Conservation (phyloP, 2,113 vertebrate species). For the Egretta garzetta region DNA sequence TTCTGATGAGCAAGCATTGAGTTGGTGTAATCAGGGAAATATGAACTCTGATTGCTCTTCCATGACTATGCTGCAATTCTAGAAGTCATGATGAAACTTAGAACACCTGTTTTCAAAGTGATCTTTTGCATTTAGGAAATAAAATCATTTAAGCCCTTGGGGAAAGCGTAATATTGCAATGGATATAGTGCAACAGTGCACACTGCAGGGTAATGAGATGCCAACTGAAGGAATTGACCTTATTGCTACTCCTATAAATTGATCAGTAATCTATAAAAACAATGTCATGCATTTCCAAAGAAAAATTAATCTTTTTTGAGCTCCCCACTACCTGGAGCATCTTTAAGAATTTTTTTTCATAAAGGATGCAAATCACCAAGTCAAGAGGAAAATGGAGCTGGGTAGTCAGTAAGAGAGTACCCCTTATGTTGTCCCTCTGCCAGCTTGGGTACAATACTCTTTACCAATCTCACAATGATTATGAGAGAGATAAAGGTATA, state of each 20-base stretch:
- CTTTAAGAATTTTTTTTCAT: not conserved
- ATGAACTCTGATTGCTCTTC: not conserved
- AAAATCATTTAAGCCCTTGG: not conserved
- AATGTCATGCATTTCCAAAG: not conserved
- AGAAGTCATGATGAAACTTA: not conserved
- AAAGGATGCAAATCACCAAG: not conserved
- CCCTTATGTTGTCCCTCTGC: rapidly evolving
- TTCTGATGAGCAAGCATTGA: not conserved
- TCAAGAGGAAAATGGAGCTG: not conserved
- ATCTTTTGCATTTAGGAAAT: not conserved
- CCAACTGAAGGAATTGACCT: not conserved
- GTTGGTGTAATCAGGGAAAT: not conserved
- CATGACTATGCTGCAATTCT: not conserved
- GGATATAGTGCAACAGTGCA: not conserved
- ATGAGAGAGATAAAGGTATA: not conserved
- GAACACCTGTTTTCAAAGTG: not conserved
- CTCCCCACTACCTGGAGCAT: not conserved
- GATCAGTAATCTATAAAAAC: not conserved
- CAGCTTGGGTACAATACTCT: not conserved
- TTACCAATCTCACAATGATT: not conserved
- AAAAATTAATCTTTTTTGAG: not conserved
- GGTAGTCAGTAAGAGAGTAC: not conserved
- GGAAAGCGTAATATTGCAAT: not conserved
- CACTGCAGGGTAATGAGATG: not conserved
- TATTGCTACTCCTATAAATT: not conserved